phyloP scores from a whole-genome alignment of 2,113 vertebrate genomes.

The Poecilia latipinna region DNA sequence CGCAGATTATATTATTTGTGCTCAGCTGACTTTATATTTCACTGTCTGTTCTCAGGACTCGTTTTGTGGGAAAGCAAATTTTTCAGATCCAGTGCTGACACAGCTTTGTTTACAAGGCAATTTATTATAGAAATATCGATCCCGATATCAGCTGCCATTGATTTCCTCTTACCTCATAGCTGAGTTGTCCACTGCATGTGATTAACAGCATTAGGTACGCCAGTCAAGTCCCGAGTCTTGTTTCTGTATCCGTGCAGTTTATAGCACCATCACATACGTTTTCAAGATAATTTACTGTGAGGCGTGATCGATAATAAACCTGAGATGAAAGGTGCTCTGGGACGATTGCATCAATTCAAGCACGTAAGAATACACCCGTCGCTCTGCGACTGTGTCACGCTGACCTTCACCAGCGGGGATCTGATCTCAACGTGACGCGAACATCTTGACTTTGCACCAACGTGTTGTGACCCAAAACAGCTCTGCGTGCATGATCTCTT shows the following conservation, averaged over 20 bases:
- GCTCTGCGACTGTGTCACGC: slow-evolving; percentile 18
- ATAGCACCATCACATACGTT: slow-evolving; percentile 5
- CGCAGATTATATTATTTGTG: not conserved
- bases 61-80: not conserved
- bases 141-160: slow-evolving; percentile 10
- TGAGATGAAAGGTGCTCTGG: slow-evolving; percentile 7
- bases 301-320: slow-evolving; percentile 28
- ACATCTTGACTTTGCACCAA: slow-evolving; percentile 16
- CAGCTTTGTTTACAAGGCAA: not conserved
- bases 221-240: not conserved
- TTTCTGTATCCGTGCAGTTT: not conserved
- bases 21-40: not conserved
- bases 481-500: not conserved
- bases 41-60: not conserved
- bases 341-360: slow-evolving; percentile 31
- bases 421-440: slow-evolving; percentile 13
- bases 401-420: slow-evolving; percentile 39
- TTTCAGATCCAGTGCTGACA: not conserved
- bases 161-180: slow-evolving; percentile 1
- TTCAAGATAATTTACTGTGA: slow-evolving; percentile 15
- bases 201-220: slow-evolving; percentile 9
- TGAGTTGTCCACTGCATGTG: slow-evolving; percentile 6
- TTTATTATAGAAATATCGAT: slow-evolving; percentile 10
- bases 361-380: slow-evolving; percentile 32
- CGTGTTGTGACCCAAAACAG: slow-evolving; percentile 1